phyloP scores from a whole-genome alignment of 2,888 invertebrate species.

The Chalcis sispes region DNA sequence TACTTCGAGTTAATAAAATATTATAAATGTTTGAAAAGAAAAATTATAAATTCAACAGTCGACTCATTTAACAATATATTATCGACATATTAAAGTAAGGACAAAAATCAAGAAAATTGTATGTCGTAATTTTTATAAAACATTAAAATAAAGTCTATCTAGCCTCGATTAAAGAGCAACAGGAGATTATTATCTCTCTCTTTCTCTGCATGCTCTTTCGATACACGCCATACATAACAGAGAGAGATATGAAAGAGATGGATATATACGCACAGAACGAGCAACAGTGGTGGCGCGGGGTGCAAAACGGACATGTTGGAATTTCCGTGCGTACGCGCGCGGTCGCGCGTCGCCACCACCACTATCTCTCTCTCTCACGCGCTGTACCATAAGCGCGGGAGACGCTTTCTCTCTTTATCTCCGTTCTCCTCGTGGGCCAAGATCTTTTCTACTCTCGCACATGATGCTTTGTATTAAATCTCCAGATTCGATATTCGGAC shows the following conservation, averaged over 20 bases:
- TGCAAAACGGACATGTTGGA: slow-evolving; percentile 58
- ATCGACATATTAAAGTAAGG: no score
- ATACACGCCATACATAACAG: no score
- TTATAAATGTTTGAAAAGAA: no score
- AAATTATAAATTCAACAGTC: no score
- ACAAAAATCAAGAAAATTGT: no score
- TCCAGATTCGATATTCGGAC: not conserved
- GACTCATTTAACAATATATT: no score
- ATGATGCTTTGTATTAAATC: not conserved
- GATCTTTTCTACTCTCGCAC: not conserved
- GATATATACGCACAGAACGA: not conserved
- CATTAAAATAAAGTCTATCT: no score
- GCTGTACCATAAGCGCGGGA: slow-evolving; percentile 32
- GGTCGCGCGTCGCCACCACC: slow-evolving; percentile 19
- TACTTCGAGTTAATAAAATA: no score
- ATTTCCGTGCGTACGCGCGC: slow-evolving; percentile 44
- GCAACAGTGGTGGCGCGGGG: slow-evolving; percentile 17
- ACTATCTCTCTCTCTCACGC: slow-evolving; percentile 19
- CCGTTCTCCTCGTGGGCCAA: no score
- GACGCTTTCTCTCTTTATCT: slow-evolving; percentile 18
- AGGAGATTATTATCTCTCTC: slow-evolving; percentile 23
- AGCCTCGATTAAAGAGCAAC: slow-evolving; percentile 50
- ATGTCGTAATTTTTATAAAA: no score
- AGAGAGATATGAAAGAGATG: no score
- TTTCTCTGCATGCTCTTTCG: no score